phyloP scores from a whole-genome alignment of 1,140 invertebrate genomes.

The Mactra quadrangularis region DNA sequence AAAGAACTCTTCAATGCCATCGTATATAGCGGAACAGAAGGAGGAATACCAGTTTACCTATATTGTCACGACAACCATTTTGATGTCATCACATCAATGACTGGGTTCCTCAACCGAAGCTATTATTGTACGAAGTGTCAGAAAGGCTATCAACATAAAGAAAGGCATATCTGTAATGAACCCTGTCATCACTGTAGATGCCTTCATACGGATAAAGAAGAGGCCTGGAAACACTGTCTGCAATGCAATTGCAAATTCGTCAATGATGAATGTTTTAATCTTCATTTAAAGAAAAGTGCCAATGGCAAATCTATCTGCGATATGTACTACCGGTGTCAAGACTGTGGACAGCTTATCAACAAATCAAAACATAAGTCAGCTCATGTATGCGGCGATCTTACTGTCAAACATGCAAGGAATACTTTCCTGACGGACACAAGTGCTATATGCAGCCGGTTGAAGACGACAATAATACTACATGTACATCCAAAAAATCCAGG shows the following conservation, averaged over 20 bases:
- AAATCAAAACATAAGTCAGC: constrained; percentile 10
- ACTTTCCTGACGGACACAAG: constrained; percentile 34
- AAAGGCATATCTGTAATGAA: constrained; percentile 56
- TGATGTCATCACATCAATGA: constrained; percentile 59
- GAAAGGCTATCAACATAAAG: constrained; percentile 57
- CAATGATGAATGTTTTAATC: constrained; percentile 30
- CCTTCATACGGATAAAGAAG: constrained; percentile 19
- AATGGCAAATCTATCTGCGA: constrained; percentile 48
- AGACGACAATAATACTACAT: neutral
- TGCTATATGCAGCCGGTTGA: constrained; percentile 61
- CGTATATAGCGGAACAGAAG: constrained; percentile 49
- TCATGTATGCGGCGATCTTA: constrained; percentile 57
- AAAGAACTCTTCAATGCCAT: constrained; percentile 60
- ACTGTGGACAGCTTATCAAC: constrained; percentile 47
- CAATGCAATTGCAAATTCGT: constrained; percentile 54
- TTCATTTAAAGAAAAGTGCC: constrained; percentile 21
- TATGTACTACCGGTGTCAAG: constrained; percentile 36
- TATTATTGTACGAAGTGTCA: constrained; percentile 55
- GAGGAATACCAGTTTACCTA: constrained; percentile 54
- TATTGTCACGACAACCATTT: constrained; percentile 38
- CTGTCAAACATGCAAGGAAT: constrained; percentile 60
- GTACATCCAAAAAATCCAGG: neutral
- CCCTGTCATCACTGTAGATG: constrained; percentile 9
- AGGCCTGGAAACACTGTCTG: constrained; percentile 44
- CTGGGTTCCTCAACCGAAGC: constrained; percentile 54